Conservation (phyloP, 2,113 vertebrate species). For the Centrocercus urophasianus region DNA sequence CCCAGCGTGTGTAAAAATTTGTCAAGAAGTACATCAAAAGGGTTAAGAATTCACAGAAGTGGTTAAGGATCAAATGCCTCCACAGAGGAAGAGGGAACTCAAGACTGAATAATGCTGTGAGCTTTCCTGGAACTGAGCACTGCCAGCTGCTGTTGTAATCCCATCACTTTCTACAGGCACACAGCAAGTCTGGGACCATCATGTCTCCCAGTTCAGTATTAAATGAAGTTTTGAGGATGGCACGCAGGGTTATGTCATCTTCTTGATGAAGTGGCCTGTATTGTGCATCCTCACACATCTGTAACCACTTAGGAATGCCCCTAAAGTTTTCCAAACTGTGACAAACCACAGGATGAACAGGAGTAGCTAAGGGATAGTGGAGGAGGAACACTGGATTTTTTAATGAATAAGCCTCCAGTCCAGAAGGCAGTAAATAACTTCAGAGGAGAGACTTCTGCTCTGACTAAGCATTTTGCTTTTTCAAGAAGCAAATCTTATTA, state of each 20-base stretch:
- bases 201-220: slow-evolving; percentile 6
- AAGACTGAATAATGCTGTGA: slow-evolving; percentile 35
- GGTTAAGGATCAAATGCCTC: slow-evolving; percentile 61
- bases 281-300: slow-evolving; percentile 53
- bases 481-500: not conserved
- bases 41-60: slow-evolving; percentile 57
- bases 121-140: slow-evolving; percentile 39
- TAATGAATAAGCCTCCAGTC: not conserved
- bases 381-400: not conserved
- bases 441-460: not conserved
- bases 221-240: slow-evolving; percentile 49
- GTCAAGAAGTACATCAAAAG: slow-evolving; percentile 40
- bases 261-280: slow-evolving; percentile 35
- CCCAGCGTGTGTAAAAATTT: not conserved
- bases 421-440: not conserved
- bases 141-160: slow-evolving; percentile 35
- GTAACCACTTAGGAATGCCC: slow-evolving; percentile 45
- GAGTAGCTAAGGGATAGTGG: not conserved
- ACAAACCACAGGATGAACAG: not conserved
- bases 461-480: not conserved
- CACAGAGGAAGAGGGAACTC: slow-evolving; percentile 30
- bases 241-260: slow-evolving; percentile 21
- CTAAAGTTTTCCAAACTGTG: slow-evolving; percentile 25
- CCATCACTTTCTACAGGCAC: slow-evolving; percentile 41
- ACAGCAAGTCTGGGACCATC: slow-evolving; percentile 9